Evolutionary conservation across 2,797 vertebrate genomes (phyloP).

Genomic region (Onychomys leucogaster): DNA sequence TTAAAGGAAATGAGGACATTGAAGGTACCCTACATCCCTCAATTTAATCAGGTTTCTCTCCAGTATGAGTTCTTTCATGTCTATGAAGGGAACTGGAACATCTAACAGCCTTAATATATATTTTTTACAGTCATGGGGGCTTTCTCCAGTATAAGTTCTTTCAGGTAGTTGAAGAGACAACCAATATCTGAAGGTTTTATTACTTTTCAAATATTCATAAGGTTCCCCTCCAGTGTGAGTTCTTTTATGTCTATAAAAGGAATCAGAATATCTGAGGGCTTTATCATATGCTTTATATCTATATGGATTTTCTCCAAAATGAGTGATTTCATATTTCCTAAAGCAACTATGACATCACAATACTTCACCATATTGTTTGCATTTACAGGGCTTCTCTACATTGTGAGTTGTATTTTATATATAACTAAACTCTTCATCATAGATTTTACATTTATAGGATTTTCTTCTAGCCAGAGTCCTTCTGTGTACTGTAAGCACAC

Average conservation of each 20-base stretch:
- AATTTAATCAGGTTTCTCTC: not conserved
- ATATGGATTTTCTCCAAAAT: not conserved
- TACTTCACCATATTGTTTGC: not conserved
- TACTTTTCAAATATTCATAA: not conserved
- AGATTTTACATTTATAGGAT: not conserved
- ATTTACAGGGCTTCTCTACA: not conserved
- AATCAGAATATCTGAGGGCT: not conserved
- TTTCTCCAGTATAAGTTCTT: not conserved
- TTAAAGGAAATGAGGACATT: not conserved
- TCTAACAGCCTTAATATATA: not conserved
- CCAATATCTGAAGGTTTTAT: not conserved
- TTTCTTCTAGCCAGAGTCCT: not conserved
- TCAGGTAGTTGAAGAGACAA: not conserved
- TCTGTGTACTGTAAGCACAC: not conserved
- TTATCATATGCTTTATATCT: not conserved
- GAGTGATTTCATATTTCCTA: not conserved
- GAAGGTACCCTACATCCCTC: not conserved
- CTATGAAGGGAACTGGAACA: not conserved
- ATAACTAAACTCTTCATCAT: not conserved
- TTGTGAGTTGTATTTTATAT: not conserved
- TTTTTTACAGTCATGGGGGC: not conserved
- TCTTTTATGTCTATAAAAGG: not conserved
- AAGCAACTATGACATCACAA: not conserved
- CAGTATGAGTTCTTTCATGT: slow-evolving; percentile 15
- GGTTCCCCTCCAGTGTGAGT: not conserved